A percentile compares a stretch with the other conserved stretches of the same genome.
phyloP scores from a whole-genome alignment of 2,113 vertebrate genomes.

The Menura novaehollandiae region DNA sequence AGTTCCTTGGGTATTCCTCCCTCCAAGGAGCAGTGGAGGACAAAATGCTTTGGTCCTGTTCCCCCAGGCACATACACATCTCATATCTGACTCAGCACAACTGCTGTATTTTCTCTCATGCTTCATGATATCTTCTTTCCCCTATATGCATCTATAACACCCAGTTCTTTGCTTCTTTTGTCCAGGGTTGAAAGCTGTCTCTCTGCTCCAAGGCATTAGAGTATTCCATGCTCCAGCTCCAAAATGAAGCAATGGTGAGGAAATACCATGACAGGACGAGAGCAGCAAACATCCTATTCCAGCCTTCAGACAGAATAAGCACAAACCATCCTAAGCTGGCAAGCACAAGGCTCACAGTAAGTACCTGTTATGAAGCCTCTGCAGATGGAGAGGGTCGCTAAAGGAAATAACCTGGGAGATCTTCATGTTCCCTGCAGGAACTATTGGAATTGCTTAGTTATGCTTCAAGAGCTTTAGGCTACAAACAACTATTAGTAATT shows the following conservation, averaged over 20 bases:
- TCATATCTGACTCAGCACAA: neutral
- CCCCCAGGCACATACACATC: neutral
- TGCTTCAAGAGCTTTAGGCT: neutral
- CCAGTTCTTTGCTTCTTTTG: neutral
- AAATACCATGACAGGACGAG: neutral
- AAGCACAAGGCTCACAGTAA: neutral
- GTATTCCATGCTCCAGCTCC: neutral
- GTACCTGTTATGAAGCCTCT: neutral
- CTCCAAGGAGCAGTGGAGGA: neutral
- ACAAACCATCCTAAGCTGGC: neutral
- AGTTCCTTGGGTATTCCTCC: neutral
- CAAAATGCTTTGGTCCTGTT: neutral
- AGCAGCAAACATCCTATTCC: neutral
- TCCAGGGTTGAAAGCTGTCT: neutral
- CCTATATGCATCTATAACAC: accelerated
- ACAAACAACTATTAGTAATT: neutral
- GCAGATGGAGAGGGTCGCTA: neutral
- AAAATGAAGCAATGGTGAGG: neutral
- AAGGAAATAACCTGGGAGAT: neutral
- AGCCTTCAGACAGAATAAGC: neutral
- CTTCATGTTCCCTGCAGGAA: neutral
- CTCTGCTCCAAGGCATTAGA: neutral
- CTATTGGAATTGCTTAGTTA: neutral
- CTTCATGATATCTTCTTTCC: neutral
- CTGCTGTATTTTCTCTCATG: neutral